Percentiles rank a stretch among this genome's conserved stretches.
These are phyloP conservation scores for Xenopus borealis DNA, from an alignment of 2,113 vertebrate species.

Conservation along the genomic window DNA sequence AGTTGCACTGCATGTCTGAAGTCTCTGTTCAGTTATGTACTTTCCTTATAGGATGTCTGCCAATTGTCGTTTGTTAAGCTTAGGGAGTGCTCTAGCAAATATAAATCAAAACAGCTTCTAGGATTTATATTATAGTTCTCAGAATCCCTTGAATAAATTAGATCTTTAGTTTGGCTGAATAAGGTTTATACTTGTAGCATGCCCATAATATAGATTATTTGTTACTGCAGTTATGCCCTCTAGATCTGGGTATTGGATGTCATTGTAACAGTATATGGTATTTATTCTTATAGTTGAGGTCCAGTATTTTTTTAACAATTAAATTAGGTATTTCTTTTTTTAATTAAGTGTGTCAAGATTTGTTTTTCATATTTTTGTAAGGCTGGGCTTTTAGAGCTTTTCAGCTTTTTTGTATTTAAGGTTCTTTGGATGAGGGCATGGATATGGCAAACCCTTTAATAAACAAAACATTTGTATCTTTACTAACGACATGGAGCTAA, in stretches of 20 bases:
- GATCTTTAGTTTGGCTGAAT: conserved; percentile 41
- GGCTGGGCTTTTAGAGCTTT: too few relatives aligned
- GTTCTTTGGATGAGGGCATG: too few relatives aligned
- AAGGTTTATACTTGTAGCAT: conserved; percentile 32
- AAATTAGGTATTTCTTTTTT: too few relatives aligned
- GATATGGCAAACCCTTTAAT: too few relatives aligned
- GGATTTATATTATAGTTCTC: conserved; percentile 37
- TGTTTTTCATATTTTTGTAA: too few relatives aligned
- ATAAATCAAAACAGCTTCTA: conserved; percentile 42
- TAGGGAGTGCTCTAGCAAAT: conserved; percentile 16
- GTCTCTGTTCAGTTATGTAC: conserved; percentile 19
- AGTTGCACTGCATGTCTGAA: conserved; percentile 24
- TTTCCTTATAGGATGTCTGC: conserved; percentile 14
- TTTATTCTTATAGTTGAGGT: too few relatives aligned
- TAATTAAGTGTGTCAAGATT: too few relatives aligned
- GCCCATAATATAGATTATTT: conserved; percentile 35
- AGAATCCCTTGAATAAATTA: conserved; percentile 42
- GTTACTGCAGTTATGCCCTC: conserved; percentile 31
- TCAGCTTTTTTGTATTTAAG: too few relatives aligned
- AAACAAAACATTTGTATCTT: too few relatives aligned
- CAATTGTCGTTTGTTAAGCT: not conserved
- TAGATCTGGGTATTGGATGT: conserved; percentile 25
- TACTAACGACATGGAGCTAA: too few relatives aligned
- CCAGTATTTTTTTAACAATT: too few relatives aligned
- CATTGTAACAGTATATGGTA: not conserved